These are phyloP conservation scores for Phrynosoma platyrhinos DNA, from an alignment of 2,113 vertebrate genomes.

Conservation along the genomic window DNA sequence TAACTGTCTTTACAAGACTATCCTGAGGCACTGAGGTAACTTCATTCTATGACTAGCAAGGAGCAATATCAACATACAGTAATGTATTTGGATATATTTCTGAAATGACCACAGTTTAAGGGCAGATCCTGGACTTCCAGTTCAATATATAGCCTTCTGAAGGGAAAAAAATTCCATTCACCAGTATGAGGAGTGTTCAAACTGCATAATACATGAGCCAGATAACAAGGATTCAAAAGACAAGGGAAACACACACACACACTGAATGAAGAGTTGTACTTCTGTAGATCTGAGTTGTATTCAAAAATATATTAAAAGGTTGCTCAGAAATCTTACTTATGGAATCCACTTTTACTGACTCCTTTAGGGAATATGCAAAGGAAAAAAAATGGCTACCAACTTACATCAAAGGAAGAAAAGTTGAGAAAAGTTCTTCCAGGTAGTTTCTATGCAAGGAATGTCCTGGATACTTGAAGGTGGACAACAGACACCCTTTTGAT, in stretches of 20 bases:
- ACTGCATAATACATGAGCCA: slow-evolving; percentile 32
- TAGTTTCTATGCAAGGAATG: neutral
- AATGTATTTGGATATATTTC: slow-evolving; percentile 48
- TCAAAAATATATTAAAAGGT: slow-evolving; percentile 48
- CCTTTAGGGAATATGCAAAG: slow-evolving; percentile 8
- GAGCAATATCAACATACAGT: slow-evolving; percentile 51
- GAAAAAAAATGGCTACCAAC: neutral
- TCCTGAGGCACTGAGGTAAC: slow-evolving; percentile 66
- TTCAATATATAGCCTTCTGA: slow-evolving; percentile 50
- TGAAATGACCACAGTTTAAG: slow-evolving; percentile 47
- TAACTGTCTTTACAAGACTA: slow-evolving; percentile 56
- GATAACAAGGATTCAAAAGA: slow-evolving; percentile 53
- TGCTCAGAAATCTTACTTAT: slow-evolving; percentile 40
- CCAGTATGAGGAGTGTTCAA: slow-evolving; percentile 38
- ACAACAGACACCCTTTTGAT: neutral
- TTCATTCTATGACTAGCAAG: slow-evolving; percentile 58
- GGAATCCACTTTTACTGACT: slow-evolving; percentile 38
- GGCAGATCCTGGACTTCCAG: neutral
- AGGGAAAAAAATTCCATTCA: neutral
- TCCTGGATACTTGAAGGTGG: neutral
- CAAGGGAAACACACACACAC: slow-evolving; percentile 20
- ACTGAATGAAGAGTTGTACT: slow-evolving; percentile 33
- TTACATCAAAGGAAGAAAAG: neutral
- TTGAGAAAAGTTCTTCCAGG: neutral
- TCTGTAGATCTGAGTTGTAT: slow-evolving; percentile 45